Conservation (phyloP, 1,140 invertebrate genomes). For the Ceratoteleas bidentatus region DNA sequence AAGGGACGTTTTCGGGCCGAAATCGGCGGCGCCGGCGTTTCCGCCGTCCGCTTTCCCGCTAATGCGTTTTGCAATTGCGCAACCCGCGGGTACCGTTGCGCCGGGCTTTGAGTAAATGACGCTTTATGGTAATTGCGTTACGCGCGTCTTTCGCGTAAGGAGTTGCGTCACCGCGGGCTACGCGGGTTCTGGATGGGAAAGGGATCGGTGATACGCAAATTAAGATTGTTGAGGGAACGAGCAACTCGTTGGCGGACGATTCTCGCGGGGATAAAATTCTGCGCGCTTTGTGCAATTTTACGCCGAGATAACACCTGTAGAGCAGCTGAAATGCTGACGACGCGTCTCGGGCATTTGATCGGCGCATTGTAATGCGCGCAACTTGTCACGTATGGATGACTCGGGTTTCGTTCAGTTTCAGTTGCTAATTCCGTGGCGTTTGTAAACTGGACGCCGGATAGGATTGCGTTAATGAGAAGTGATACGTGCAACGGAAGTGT, state of each 20-base stretch:
- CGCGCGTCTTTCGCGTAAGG: conserved; percentile 31
- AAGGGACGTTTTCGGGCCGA: background rate
- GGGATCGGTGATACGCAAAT: conserved; percentile 35
- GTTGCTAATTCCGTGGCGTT: conserved; percentile 36
- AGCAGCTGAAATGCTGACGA: conserved; percentile 32
- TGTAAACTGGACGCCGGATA: conserved; percentile 30
- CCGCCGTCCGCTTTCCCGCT: conserved; percentile 27
- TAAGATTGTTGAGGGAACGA: conserved; percentile 6
- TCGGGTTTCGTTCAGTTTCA: conserved; percentile 35
- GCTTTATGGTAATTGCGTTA: conserved; percentile 52
- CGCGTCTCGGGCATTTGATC: conserved; percentile 12
- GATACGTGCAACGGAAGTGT: conserved; percentile 57
- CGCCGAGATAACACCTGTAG: conserved; percentile 51
- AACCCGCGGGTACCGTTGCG: conserved; percentile 15
- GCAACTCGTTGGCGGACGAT: conserved; percentile 11
- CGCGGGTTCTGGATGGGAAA: conserved; percentile 18
- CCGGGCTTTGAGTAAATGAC: conserved; percentile 36
- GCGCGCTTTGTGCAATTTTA: conserved; percentile 36
- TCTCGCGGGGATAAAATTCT: conserved; percentile 36
- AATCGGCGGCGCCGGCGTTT: conserved; percentile 26
- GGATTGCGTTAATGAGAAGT: conserved; percentile 45
- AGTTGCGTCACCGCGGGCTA: conserved; percentile 29
- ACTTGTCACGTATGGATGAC: conserved; percentile 19
- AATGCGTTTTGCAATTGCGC: conserved; percentile 33
- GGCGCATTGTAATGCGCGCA: conserved; percentile 31